Evolutionary conservation across 2,888 invertebrate species (phyloP).

Genomic region (Eremobia ochroleuca): DNA sequence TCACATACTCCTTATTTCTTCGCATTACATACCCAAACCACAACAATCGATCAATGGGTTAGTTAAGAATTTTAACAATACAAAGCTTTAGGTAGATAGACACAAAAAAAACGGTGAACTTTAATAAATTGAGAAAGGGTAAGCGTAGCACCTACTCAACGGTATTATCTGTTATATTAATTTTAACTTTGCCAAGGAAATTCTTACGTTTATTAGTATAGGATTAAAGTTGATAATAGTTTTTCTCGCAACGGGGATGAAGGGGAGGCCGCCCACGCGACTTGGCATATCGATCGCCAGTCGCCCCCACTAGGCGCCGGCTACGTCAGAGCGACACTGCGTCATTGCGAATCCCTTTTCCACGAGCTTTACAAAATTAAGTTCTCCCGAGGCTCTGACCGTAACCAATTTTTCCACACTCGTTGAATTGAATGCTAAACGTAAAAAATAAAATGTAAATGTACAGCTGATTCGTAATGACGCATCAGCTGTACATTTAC

Average conservation of each 20-base stretch:
- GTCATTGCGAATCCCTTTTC: constrained; percentile 81
- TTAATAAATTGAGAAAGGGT: constrained; percentile 9
- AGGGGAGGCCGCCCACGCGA: constrained; percentile 84
- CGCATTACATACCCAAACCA: neutral
- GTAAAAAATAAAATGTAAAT: too few species aligned
- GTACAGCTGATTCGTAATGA: constrained; percentile 5
- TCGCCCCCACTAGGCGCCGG: constrained; percentile 82
- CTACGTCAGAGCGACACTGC: constrained; percentile 84
- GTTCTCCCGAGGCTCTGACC: constrained; percentile 67
- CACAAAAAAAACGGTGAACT: constrained; percentile 16
- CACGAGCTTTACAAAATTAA: constrained; percentile 71
- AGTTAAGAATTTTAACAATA: neutral
- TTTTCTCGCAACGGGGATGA: constrained; percentile 71
- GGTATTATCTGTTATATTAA: constrained; percentile 23
- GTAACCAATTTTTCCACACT: constrained; percentile 41
- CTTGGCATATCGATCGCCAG: constrained; percentile 85
- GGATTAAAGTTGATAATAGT: constrained; percentile 75
- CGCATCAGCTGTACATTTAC: too few species aligned
- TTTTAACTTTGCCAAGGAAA: constrained; percentile 51
- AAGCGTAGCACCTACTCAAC: constrained; percentile 20
- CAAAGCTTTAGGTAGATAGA: neutral
- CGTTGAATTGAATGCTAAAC: constrained; percentile 24
- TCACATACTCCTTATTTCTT: neutral
- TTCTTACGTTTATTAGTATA: constrained; percentile 60
- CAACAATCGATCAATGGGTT: neutral